A percentile compares a stretch with the other conserved stretches of the same genome.
Conservation (phyloP, 1,140 invertebrate species). For the Steinernema feltiae region DNA sequence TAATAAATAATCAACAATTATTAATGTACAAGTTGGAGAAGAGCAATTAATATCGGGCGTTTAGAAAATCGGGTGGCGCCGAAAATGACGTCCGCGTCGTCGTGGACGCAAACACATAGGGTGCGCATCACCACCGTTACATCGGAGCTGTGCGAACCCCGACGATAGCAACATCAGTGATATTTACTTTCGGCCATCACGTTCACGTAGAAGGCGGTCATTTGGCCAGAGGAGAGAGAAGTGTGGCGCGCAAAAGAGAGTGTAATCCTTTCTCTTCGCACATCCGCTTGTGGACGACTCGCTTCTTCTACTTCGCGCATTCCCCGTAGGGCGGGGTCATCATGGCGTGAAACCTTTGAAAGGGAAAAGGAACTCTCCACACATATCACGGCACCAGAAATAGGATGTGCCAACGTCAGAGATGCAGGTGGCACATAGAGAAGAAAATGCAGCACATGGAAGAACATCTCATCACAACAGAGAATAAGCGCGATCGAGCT, state of each 20-base stretch:
- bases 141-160: no score
- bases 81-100: no score
- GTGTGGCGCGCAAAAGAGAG: neutral
- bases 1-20: no score
- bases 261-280: constrained; percentile 8
- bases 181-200: neutral
- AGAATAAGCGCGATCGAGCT: no score
- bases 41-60: no score
- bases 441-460: neutral
- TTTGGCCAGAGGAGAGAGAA: neutral
- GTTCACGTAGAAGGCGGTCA: neutral
- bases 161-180: no score
- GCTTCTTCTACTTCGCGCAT: neutral
- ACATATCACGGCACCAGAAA: neutral
- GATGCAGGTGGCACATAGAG: neutral
- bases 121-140: no score
- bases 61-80: no score
- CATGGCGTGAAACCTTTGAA: constrained; percentile 7
- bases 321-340: neutral
- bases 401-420: neutral
- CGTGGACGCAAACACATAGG: no score
- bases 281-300: neutral
- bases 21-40: no score
- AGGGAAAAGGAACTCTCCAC: neutral
- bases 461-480: no score